Conservation (phyloP, 2,797 vertebrate species). For the Euphonia xanthogaster region DNA sequence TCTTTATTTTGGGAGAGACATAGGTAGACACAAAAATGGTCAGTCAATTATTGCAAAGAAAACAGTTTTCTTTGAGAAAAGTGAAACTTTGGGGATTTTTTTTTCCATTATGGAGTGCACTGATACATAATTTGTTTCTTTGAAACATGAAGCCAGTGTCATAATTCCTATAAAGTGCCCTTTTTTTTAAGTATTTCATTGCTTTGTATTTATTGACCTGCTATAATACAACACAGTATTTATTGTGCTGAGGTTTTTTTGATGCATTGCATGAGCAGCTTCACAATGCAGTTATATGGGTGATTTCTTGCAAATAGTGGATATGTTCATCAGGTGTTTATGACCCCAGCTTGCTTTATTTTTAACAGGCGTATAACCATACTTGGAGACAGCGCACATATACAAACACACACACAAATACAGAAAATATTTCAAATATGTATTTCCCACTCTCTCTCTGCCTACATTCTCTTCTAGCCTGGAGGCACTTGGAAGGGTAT, state of each 20-base stretch:
- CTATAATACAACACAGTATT: neutral
- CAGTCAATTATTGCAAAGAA: neutral
- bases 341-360: neutral
- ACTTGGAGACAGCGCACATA: neutral
- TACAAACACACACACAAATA: neutral
- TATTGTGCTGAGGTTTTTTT: neutral
- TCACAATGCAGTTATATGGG: neutral
- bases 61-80: neutral
- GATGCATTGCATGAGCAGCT: neutral
- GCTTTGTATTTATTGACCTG: slow-evolving; percentile 19
- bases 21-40: neutral
- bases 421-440: neutral
- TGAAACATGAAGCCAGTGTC: neutral
- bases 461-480: neutral
- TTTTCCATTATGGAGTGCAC: neutral
- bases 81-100: neutral
- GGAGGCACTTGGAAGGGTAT: neutral
- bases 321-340: neutral
- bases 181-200: neutral
- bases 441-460: neutral
- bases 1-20: neutral
- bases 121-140: neutral
- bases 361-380: neutral
- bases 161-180: neutral
- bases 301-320: slow-evolving; percentile 1